Evolutionary conservation across 2,797 vertebrate species (phyloP).

Genomic region (Anabas testudineus): DNA sequence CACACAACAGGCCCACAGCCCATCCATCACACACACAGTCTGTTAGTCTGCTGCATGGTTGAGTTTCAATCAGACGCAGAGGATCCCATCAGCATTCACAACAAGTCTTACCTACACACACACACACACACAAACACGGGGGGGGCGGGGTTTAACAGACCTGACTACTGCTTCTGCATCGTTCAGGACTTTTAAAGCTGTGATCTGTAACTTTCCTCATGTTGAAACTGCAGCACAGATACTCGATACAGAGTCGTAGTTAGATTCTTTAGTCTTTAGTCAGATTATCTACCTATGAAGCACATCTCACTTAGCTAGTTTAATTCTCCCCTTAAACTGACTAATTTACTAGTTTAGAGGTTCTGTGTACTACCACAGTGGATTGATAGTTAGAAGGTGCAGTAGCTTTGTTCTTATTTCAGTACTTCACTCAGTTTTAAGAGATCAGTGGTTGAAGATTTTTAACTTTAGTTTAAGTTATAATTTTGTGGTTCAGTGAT

Average conservation of each 20-base stretch:
- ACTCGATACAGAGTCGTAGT: slow-evolving; percentile 2
- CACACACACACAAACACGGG: slow-evolving; percentile 6
- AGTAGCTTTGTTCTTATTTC: too few species aligned
- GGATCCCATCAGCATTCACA: slow-evolving; percentile 56
- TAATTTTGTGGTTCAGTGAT: too few species aligned
- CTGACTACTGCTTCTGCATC: slow-evolving; percentile 21
- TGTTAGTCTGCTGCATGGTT: slow-evolving; percentile 50
- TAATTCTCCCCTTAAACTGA: too few species aligned
- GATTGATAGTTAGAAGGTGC: too few species aligned
- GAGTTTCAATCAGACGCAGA: slow-evolving; percentile 57
- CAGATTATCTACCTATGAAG: not conserved
- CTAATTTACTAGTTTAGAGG: too few species aligned
- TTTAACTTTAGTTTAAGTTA: too few species aligned
- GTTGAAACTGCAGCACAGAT: slow-evolving; percentile 7
- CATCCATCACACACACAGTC: slow-evolving; percentile 47
- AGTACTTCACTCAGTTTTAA: too few species aligned
- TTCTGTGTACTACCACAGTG: too few species aligned
- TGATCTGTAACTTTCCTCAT: slow-evolving; percentile 21
- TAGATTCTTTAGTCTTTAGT: not conserved
- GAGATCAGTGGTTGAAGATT: too few species aligned
- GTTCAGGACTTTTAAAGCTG: slow-evolving; percentile 27
- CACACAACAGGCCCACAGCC: slow-evolving; percentile 24
- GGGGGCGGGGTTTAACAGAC: slow-evolving; percentile 8
- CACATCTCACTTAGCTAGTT: not conserved
- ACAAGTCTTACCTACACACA: slow-evolving; percentile 7